Evolutionary conservation across 35 echinoderm and acorn worm species (phyloP), one percentile per base, ranked within the genome.

Genomic region (Ptychodera flava): DNA sequence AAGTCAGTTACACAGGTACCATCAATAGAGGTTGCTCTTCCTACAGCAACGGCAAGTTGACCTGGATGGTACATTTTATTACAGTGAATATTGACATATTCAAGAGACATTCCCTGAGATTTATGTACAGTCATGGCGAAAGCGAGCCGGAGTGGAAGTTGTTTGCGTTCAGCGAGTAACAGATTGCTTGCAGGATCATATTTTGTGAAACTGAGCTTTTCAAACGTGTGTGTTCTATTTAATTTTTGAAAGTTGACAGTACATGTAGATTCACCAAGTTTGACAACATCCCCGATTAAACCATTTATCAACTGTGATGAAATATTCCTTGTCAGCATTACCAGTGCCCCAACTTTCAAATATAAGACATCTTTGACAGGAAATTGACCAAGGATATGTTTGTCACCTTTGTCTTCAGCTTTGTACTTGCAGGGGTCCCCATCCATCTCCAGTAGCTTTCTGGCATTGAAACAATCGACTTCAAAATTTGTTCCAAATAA

Each of bases 101-200:
- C 78, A 35, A 33, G 15, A 1, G 86, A 79, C 86, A 87, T 87
- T 80, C 77, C 77, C n/a, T 87, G 86, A 1, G 86, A 31, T 1
- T 87, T 87, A 36, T 87, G 86, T 0, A 87, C 86, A 31, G 86
- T 87, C 28, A 80, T 2, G 36, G 86, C 86, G 36, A 87, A 87
- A 10, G 1, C n/a, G 30, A 87, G 77, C 0, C 16, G 75, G 28
- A 80, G 30, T 0, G 86, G 86, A 29, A 87, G 32, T 30, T 87
- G 86, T 30, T 28, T 87, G 30, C 86, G 78, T 1, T 15, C 35
- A 15, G 77, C 86, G 36, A 87, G n/a, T 35, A 79, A 27, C 37
- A 31, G 16, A 12, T 33, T 78, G 0, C 1, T 16, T 16, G 35
- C 33, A 0, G 29, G 76, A 35, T 32, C 14, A 33, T 35, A 87